A percentile compares a stretch with the other conserved stretches of the same genome.
These are phyloP conservation scores for Sitta europaea DNA, from an alignment of 2,113 vertebrate species.

Conservation along the genomic window DNA sequence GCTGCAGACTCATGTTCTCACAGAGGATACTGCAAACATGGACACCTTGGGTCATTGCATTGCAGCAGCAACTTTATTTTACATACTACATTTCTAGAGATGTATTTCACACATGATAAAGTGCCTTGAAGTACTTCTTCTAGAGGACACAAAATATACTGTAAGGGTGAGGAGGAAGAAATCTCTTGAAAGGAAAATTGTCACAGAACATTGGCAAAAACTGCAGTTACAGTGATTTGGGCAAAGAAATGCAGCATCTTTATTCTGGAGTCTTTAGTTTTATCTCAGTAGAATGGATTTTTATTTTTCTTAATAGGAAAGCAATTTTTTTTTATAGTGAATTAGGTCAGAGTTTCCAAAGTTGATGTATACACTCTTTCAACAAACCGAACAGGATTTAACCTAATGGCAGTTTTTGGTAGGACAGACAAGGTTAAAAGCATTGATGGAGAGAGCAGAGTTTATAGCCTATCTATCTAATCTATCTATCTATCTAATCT, in stretches of 20 bases:
- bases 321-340: not conserved
- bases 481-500: too few species aligned
- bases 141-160: not conserved
- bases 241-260: not conserved
- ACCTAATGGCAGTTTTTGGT: not conserved
- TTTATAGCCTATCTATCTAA: not conserved
- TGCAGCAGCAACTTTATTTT: not conserved
- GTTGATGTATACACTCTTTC: not conserved
- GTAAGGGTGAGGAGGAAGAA: not conserved
- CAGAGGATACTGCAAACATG: not conserved
- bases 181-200: not conserved
- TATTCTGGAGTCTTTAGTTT: not conserved
- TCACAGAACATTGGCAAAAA: not conserved
- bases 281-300: not conserved
- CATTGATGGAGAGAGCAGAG: not conserved
- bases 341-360: not conserved
- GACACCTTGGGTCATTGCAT: not conserved
- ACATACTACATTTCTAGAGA: not conserved
- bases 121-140: not conserved
- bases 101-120: not conserved
- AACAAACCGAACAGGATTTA: not conserved
- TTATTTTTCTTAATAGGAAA: not conserved
- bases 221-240: not conserved
- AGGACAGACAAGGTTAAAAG: slow-evolving; percentile 29
- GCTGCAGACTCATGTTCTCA: not conserved